Evolutionary conservation across 2,113 vertebrate species (phyloP), one percentile per base, ranked within the genome.

Genomic region (Synodontis membranacea): DNA sequence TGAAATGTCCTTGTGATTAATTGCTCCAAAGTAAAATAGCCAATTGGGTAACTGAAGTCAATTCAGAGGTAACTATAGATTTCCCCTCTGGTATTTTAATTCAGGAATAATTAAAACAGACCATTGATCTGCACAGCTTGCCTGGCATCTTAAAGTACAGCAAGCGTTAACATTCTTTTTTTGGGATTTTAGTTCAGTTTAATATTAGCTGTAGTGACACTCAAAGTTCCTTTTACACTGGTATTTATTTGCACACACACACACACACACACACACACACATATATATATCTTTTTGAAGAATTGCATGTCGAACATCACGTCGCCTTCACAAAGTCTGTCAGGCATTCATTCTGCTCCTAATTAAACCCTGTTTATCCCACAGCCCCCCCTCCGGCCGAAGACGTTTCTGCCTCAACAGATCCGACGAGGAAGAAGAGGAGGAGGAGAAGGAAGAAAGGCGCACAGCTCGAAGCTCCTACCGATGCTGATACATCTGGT

Each of bases 371-470:
- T 23, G 0, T 84, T 68, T 42, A 88, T 90, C 86, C 84, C 88
- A 0, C 95, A 99, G 97, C 93, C 96, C 97, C 56, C 91, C 95
- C 9, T 91, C 93, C 84, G 94, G 94, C 90, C 95, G 94, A 90
- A 96, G 95, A 91, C 91, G 90, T 87, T 95, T 95, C 58, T 46
- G 91, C 93, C 95, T 93, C 14, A 93, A 96, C 88, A 93, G 91
- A 92, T 98, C 96, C 68, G 97, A 98, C 4, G 96, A 98, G 52
- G 97, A 99, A 87, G 93, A 93, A 34, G 94, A 94, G 25, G 95
- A 94, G 46, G 96, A 98, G 10, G 96, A 97, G 72, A 95, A 97
- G 90, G 91, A 93, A 76, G 92, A 92, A 66, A 94, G 92, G 15
- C 94, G 94, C 58, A 81, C 90, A 21, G 87, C 89, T 76, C 93